Evolutionary conservation across 2,888 invertebrate species (phyloP).

Genomic region (Caenorhabditis japonica): DNA sequence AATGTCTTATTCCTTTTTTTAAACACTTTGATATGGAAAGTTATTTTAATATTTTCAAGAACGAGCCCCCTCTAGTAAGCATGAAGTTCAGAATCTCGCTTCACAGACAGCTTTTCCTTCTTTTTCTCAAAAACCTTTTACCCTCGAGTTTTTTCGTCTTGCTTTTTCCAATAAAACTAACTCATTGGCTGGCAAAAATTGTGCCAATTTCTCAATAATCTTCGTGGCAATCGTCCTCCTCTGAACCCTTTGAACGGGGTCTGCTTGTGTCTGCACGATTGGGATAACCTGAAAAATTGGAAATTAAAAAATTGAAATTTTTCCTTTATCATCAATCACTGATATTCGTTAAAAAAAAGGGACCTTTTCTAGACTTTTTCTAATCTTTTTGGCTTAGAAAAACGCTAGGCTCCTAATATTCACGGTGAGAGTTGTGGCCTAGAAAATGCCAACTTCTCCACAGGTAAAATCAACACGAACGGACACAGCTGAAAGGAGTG

Average conservation of each 20-base stretch:
- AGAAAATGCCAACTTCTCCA: no score
- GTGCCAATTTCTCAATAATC: constrained; percentile 70
- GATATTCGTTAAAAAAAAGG: constrained; percentile 3
- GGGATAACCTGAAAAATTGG: constrained; percentile 69
- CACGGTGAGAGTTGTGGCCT: no score
- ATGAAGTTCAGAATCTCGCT: no score
- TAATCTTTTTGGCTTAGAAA: no score
- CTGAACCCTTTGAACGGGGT: constrained; percentile 71
- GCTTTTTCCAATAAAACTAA: constrained; percentile 55
- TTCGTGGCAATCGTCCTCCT: constrained; percentile 73
- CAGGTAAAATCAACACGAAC: no score
- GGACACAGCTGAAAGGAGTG: no score
- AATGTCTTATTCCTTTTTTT: no score
- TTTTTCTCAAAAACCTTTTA: background rate
- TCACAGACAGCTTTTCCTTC: background rate
- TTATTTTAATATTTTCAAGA: no score
- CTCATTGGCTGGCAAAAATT: constrained; percentile 71
- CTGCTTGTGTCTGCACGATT: constrained; percentile 70
- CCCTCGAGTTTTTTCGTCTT: background rate
- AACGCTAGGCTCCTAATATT: no score
- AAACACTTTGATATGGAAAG: no score
- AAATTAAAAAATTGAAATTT: background rate
- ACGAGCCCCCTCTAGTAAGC: no score
- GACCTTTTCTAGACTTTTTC: no score
- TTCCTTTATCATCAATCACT: background rate